Conservation (phyloP, 2,113 vertebrate species). For the Pungitius pungitius region DNA sequence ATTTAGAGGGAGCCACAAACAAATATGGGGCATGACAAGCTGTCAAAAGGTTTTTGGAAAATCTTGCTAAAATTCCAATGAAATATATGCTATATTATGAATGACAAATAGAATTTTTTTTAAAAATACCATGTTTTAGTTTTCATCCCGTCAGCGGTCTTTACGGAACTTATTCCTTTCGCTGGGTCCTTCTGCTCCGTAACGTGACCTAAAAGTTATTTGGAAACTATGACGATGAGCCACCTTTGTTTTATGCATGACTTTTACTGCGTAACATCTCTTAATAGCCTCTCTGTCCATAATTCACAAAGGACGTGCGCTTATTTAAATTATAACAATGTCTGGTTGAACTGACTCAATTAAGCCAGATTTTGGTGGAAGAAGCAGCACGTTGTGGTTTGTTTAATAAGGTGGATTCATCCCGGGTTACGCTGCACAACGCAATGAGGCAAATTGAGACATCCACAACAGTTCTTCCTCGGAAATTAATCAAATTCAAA, state of each 20-base stretch:
- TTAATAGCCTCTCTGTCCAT: not conserved
- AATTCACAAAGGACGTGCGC: not conserved
- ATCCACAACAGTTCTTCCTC: not conserved
- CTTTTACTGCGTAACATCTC: conserved; percentile 13
- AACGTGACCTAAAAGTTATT: not conserved
- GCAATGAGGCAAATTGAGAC: not conserved
- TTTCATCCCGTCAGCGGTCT: not conserved
- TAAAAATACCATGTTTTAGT: conserved; percentile 1
- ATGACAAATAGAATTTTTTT: too few species aligned
- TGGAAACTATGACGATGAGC: not conserved
- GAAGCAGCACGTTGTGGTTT: not conserved
- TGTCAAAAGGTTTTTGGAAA: not conserved
- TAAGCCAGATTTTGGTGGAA: conserved; percentile 8
- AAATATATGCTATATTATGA: not conserved
- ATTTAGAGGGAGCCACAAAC: not conserved
- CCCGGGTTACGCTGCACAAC: too few species aligned
- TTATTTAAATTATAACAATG: conserved; percentile 11
- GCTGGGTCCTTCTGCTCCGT: not conserved
- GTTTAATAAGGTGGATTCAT: too few species aligned
- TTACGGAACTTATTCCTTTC: not conserved
- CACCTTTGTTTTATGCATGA: not conserved
- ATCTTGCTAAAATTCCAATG: not conserved
- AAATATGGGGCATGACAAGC: not conserved
- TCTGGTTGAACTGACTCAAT: not conserved
- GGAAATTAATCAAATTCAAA: not conserved